Evolutionary conservation across 2,888 invertebrate genomes (phyloP), one percentile per base, ranked within the genome.

Genomic region (Papilio demoleus): DNA sequence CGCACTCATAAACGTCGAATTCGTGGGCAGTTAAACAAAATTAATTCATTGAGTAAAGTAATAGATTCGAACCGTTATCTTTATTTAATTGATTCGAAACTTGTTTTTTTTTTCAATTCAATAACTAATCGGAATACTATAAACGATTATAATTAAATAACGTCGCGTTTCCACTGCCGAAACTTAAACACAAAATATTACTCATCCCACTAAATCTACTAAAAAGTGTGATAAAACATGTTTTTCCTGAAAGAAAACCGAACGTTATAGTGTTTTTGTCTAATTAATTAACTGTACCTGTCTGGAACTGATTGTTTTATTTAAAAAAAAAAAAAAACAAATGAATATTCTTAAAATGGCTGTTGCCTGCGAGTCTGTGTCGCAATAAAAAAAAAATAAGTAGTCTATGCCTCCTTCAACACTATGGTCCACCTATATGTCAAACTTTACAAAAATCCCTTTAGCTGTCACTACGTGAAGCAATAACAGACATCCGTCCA

Each of bases 81-180:
- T 24, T 14, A n/a, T 27, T 53, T 53, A 53, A 53, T 53, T 27
- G 53, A 53, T 53, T n/a, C 53, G n/a, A 53, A n/a, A 53, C 53
- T 27, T 27, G 53, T 53, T 53, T 50, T 50, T 19, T 17, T 19
- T 45, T 19, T 2, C 5, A 53, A 27, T 27, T 53, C 27, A 53
- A 14, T 53, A 24, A 50, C 50, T 12, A n/a, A n/a, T n/a, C n/a
- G 50, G 27, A 53, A 53, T 53, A 14, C n/a, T n/a, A 53, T 53
- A 50, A 27, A 50, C 24, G 31, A 6, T 6, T 9, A 9, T 8
- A 1, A 8, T 36, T 36, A 9, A 36, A 36, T 36, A 8, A 4
- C 9, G 3, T 31, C 31, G 6, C 3, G 4, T 31, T 34, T 34
- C 34, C 34, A 34, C 9, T 34, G 34, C 8, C 9, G 9, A 0